phyloP scores from a whole-genome alignment of 2,113 vertebrate species.

The Ciconia boyciana region DNA sequence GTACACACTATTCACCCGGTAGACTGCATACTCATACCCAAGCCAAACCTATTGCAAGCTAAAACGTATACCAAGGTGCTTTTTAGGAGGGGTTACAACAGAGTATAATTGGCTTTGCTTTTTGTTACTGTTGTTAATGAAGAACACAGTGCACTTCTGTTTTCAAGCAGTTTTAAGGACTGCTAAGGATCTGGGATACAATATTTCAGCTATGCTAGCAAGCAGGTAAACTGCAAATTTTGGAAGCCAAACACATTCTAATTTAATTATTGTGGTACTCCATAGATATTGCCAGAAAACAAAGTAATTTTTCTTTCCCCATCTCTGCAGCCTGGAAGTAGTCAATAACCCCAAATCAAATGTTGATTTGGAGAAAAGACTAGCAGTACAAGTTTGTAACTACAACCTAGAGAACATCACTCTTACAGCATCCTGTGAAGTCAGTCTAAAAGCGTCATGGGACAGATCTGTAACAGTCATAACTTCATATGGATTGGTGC shows the following conservation, averaged over 20 bases:
- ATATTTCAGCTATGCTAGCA: not conserved
- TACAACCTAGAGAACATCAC: not conserved
- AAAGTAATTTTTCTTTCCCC: not conserved
- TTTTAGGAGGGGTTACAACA: not conserved
- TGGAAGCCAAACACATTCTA: not conserved
- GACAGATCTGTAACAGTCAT: not conserved
- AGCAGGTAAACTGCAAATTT: not conserved
- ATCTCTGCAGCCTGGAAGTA: not conserved
- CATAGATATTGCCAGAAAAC: not conserved
- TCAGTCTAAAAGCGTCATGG: not conserved
- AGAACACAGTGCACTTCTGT: not conserved
- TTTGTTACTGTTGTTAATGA: not conserved
- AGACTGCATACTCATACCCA: not conserved
- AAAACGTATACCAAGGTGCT: rapidly evolving
- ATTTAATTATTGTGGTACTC: not conserved
- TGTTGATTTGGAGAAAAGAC: not conserved
- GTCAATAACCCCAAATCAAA: not conserved
- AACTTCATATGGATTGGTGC: not conserved
- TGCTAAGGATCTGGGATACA: not conserved
- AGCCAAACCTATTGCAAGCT: not conserved
- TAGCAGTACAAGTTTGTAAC: not conserved
- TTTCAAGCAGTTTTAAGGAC: not conserved
- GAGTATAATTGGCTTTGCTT: not conserved
- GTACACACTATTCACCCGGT: not conserved
- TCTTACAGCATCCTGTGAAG: not conserved